A percentile compares a stretch with the other conserved stretches of the same genome.
These are phyloP conservation scores for Sycophila texana DNA, from an alignment of 2,888 invertebrate genomes.

Conservation along the genomic window DNA sequence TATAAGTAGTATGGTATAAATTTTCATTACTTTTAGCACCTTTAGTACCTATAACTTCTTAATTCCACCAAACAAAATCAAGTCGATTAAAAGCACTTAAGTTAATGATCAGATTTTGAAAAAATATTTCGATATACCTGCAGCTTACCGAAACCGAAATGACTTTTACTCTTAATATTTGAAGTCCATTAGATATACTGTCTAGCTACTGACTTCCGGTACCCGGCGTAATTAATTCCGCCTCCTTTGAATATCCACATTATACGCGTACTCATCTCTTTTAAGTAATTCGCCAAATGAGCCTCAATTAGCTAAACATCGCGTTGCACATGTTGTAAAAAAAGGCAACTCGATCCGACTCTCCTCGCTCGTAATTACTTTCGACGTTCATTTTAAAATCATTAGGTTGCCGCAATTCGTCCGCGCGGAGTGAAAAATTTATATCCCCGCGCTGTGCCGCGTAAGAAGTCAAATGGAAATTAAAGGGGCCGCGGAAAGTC, in stretches of 20 bases:
- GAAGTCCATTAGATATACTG: constrained; percentile 32
- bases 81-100: constrained; percentile 4
- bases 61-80: constrained; percentile 30
- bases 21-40: no score
- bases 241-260: constrained; percentile 18
- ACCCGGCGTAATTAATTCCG: constrained; percentile 40
- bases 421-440: constrained; percentile 11
- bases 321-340: neutral
- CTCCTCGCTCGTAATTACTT: constrained; percentile 40
- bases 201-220: constrained; percentile 37
- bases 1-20: no score
- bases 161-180: constrained; percentile 3
- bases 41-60: no score
- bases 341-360: constrained; percentile 13
- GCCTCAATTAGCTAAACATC: constrained; percentile 39
- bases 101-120: constrained; percentile 18
- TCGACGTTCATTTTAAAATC: constrained; percentile 43
- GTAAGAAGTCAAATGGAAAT: neutral
- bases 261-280: neutral
- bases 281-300: constrained; percentile 47
- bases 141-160: constrained; percentile 33
- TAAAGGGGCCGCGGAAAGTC: neutral
- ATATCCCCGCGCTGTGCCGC: neutral
- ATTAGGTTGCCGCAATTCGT: constrained; percentile 24
- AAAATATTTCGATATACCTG: constrained; percentile 27